phyloP scores from a whole-genome alignment of 2,888 invertebrate species.

The Plagiodera versicolora region DNA sequence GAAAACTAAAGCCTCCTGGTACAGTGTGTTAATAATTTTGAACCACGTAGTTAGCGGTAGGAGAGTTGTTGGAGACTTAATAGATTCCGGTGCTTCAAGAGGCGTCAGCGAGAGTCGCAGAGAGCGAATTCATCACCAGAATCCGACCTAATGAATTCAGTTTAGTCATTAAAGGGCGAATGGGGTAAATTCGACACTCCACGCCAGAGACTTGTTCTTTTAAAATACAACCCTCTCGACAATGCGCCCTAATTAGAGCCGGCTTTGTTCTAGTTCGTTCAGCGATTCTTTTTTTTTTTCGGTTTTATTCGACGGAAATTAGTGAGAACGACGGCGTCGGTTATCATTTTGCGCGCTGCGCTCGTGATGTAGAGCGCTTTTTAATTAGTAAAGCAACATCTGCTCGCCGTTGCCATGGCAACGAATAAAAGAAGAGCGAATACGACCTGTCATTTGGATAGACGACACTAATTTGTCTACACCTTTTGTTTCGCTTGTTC shows the following conservation, averaged over 20 bases:
- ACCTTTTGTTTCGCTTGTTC: neutral
- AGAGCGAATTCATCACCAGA: conserved; percentile 20
- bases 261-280: conserved; percentile 46
- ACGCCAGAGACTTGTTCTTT: conserved; percentile 43
- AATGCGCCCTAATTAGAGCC: conserved; percentile 48
- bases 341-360: conserved; percentile 43
- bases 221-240: conserved; percentile 44
- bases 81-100: neutral
- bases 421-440: neutral
- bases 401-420: conserved; percentile 40
- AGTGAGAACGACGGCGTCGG: conserved; percentile 42
- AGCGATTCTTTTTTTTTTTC: conserved; percentile 38
- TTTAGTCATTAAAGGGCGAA: conserved; percentile 42
- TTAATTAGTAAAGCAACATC: conserved; percentile 54
- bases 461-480: neutral
- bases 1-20: no score
- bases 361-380: conserved; percentile 46
- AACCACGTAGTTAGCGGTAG: no score
- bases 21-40: no score
- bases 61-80: conserved; percentile 11
- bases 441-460: neutral
- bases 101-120: neutral
- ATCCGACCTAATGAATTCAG: conserved; percentile 40
- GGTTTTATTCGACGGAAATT: conserved; percentile 42
- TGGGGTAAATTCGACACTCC: conserved; percentile 42